phyloP scores from a whole-genome alignment of 2,113 vertebrate genomes.

The Odocoileus hemionus region DNA sequence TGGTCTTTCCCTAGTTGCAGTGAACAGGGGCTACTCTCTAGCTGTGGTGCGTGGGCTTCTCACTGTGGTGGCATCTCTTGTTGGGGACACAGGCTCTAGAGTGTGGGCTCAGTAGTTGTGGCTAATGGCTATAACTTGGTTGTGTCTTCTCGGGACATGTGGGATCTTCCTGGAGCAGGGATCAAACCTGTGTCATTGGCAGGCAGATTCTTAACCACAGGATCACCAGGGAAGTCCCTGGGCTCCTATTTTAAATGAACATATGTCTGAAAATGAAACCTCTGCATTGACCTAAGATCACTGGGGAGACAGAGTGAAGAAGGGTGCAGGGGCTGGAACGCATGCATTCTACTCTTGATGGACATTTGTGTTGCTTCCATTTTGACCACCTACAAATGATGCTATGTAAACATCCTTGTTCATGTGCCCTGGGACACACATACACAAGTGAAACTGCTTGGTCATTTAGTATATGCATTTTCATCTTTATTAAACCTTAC shows the following conservation, averaged over 20 bases:
- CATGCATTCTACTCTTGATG: background rate
- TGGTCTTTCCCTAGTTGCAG: background rate
- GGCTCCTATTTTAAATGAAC: background rate
- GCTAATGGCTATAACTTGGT: background rate
- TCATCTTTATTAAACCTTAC: slow-evolving; percentile 15
- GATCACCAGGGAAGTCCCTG: background rate
- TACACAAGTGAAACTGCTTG: background rate
- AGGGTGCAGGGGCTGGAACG: background rate
- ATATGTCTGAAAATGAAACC: background rate
- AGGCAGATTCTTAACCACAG: background rate
- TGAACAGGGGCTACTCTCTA: background rate
- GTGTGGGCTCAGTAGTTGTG: background rate
- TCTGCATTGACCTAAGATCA: background rate
- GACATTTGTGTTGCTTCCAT: background rate
- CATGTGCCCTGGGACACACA: background rate
- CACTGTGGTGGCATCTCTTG: background rate
- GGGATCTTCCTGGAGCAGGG: background rate
- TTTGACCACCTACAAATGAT: background rate
- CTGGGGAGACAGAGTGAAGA: background rate
- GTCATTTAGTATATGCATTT: background rate
- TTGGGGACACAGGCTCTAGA: background rate
- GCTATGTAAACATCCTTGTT: background rate
- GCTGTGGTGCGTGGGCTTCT: background rate
- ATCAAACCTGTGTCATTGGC: background rate
- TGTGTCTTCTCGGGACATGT: background rate